These are phyloP conservation scores for Spodoptera exigua DNA, from an alignment of 2,888 invertebrate genomes.

Conservation along the genomic window DNA sequence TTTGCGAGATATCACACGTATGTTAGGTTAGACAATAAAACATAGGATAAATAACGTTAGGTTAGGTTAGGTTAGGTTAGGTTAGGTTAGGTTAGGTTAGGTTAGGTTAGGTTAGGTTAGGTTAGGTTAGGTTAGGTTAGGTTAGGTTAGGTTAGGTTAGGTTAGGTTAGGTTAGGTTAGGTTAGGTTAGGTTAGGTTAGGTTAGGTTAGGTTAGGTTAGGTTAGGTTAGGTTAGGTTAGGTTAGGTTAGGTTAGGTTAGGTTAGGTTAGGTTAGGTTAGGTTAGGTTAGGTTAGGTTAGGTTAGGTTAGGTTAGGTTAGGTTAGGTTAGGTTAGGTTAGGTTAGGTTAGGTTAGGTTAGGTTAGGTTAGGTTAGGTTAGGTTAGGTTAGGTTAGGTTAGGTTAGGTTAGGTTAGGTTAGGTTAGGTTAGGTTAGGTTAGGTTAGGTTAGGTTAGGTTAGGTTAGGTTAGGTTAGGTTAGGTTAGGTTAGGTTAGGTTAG, in stretches of 20 bases:
- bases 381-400: conserved; percentile 35
- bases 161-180: conserved; percentile 49
- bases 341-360: conserved; percentile 16
- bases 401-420: conserved; percentile 41
- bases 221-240: conserved; percentile 51
- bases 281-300: conserved; percentile 46
- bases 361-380: conserved; percentile 21
- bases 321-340: conserved; percentile 50
- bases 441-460: too few species aligned
- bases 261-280: conserved; percentile 48
- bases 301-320: conserved; percentile 45
- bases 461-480: too few species aligned
- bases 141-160: conserved; percentile 46
- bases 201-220: conserved; percentile 51
- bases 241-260: conserved; percentile 48
- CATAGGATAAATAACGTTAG: too few species aligned
- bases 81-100: conserved; percentile 45
- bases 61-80: conserved; percentile 40
- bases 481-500: too few species aligned
- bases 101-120: conserved; percentile 43
- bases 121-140: conserved; percentile 45
- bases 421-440: too few species aligned
- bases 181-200: conserved; percentile 46
- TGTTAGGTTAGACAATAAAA: too few species aligned
- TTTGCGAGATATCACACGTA: too few species aligned